A percentile compares a stretch with the other conserved stretches of the same genome.
These are phyloP conservation scores for Lepidonotus clava DNA, from an alignment of 2,888 invertebrate genomes.

Conservation along the genomic window DNA sequence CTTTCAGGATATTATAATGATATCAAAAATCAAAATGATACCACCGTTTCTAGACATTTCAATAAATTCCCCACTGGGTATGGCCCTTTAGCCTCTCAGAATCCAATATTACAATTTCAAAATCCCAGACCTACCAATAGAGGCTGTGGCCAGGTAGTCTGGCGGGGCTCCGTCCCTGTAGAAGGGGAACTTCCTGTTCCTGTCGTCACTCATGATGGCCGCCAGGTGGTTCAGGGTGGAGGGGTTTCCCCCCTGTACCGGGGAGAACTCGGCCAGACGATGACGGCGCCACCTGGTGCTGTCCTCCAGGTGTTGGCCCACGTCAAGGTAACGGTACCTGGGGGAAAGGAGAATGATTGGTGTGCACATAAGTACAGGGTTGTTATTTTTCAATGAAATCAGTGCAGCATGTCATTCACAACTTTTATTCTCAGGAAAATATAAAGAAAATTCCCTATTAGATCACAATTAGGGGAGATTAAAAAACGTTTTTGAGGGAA, in stretches of 20 bases:
- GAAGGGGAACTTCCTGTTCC: constrained; percentile 28
- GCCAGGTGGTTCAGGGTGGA: not conserved
- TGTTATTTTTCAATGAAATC: too few relatives aligned
- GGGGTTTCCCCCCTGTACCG: not conserved
- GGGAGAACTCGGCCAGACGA: not conserved
- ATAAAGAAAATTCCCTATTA: too few relatives aligned
- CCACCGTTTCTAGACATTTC: not conserved
- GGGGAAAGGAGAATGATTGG: not conserved
- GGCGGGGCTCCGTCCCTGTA: constrained; percentile 39
- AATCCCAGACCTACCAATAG: constrained; percentile 3
- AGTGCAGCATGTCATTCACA: too few relatives aligned
- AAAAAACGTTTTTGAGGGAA: too few relatives aligned
- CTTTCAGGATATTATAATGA: not conserved
- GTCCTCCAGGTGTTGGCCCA: not conserved
- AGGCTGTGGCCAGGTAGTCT: constrained; percentile 22
- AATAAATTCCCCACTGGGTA: not conserved
- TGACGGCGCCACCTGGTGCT: not conserved
- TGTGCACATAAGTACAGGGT: not conserved
- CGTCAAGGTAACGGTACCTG: not conserved
- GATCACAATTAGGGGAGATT: too few relatives aligned
- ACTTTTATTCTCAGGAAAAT: too few relatives aligned
- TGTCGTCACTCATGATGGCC: not conserved
- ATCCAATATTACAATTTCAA: not conserved
- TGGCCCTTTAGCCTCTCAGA: not conserved
- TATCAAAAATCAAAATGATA: not conserved